These are phyloP conservation scores for Setipinna tenuifilis DNA, from an alignment of 2,797 vertebrate species.

Conservation along the genomic window DNA sequence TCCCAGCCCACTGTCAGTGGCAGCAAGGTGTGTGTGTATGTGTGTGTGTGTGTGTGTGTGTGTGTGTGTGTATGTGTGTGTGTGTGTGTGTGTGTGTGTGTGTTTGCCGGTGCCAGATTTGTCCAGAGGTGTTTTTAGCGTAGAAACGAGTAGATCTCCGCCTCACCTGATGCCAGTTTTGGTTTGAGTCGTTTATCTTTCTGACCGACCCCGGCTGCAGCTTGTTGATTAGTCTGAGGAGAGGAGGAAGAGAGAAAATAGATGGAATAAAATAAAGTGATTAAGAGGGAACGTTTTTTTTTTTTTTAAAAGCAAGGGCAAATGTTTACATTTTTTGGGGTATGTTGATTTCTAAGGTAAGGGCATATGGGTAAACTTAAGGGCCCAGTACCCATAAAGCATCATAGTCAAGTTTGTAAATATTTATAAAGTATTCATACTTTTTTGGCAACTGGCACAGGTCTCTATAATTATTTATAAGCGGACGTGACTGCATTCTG, in stretches of 20 bases:
- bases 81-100: background rate
- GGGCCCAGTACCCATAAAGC: no score
- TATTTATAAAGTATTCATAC: no score
- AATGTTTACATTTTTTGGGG: no score
- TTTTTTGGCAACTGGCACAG: no score
- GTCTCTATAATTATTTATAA: no score
- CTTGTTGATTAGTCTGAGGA: conserved; percentile 79
- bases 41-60: conserved; percentile 17
- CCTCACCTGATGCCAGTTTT: conserved; percentile 76
- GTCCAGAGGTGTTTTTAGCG: background rate
- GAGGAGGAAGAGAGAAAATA: background rate
- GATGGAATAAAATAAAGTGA: background rate
- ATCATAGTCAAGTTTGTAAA: no score
- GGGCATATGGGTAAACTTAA: no score
- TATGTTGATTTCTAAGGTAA: no score
- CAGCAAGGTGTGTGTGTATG: background rate
- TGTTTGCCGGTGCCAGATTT: background rate
- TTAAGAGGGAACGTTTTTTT: background rate
- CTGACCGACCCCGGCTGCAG: conserved; percentile 79
- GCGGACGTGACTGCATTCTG: no score
- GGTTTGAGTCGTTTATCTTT: conserved; percentile 75
- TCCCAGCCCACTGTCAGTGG: background rate
- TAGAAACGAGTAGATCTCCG: no score
- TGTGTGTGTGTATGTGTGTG: background rate
- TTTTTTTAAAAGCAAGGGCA: no score